Evolutionary conservation across 2,888 invertebrate species (phyloP), one percentile per base, ranked within the genome.

Genomic region (Dasysyrphus albostriatus): DNA sequence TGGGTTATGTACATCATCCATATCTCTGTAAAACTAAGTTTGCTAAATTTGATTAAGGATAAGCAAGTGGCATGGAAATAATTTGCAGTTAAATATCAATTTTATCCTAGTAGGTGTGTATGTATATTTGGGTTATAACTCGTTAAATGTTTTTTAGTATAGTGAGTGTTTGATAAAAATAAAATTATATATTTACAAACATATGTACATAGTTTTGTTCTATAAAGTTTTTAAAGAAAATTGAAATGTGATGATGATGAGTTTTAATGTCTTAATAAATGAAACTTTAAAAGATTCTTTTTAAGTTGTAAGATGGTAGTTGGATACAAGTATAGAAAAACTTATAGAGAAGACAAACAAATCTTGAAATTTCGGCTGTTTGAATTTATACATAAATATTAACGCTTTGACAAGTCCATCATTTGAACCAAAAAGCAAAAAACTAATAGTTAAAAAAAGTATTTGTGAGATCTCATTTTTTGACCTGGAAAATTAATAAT

Each of bases 1-100:
- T 54, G 54, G 29, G 3, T 54, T 10, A 54, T 54, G 3, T 1
- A 24, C 14, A 61, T 42, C 14, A 61, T 42, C 24, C 24, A 61
- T 29, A 61, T 61, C 10, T 44, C 12, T 47, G 10, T 44, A 32
- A 65, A 65, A 44, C 47, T 65, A 42, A 65, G 65, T 65, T 65
- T 65, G 29, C 29, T 47, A 47, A 47, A 47, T 65, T 65, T 65
- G 63, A 65, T 29, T 44, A 65, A 47, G 44, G 42, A 65, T 44
- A 65, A 65, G 65, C 65, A 47, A 65, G 47, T 65, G 44, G 32
- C 29, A 65, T 47, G 65, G 32, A 65, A 65, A 47, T 47, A 47
- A 47, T 65, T 65, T 65, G 65, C 47, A 65, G 65, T 65, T 65
- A 32, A 65, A 47, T 47, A 44, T 65, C 65, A 65, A 65, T 47